phyloP scores from a whole-genome alignment of 2,888 invertebrate species.

The Dioctria linearis region DNA sequence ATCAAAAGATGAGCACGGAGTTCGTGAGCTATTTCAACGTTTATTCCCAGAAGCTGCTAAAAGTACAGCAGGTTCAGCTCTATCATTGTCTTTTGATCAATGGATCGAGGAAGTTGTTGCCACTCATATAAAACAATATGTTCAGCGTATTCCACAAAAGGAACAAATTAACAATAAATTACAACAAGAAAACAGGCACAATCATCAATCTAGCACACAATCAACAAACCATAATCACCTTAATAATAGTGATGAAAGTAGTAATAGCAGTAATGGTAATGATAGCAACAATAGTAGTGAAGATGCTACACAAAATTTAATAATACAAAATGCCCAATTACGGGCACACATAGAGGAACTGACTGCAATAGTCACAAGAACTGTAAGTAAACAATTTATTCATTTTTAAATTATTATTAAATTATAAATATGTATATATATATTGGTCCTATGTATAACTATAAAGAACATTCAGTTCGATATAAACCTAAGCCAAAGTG shows the following conservation, averaged over 20 bases:
- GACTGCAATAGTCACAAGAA: constrained; percentile 82
- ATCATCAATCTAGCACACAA: constrained; percentile 59
- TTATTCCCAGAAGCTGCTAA: constrained; percentile 69
- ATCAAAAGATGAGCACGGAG: constrained; percentile 65
- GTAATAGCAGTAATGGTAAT: constrained; percentile 61
- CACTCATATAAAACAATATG: constrained; percentile 66
- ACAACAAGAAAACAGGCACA: constrained; percentile 60
- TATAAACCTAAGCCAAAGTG: no score
- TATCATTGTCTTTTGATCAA: constrained; percentile 67
- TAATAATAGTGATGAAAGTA: constrained; percentile 61
- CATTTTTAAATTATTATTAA: not conserved
- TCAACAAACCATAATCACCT: constrained; percentile 41
- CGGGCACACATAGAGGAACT: constrained; percentile 79
- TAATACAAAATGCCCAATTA: constrained; percentile 77
- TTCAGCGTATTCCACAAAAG: constrained; percentile 58
- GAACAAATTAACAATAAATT: constrained; percentile 25
- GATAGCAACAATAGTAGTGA: constrained; percentile 59
- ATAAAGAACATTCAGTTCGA: no score
- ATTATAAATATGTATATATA: not conserved
- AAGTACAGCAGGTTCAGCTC: constrained; percentile 64
- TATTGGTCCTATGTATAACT: no score
- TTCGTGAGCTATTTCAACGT: constrained; percentile 68
- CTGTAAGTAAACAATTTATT: constrained; percentile 73
- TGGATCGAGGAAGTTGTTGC: constrained; percentile 69
- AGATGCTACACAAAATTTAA: constrained; percentile 68